Conservation (phyloP, 2,113 vertebrate genomes). For the Carassius carassius region DNA sequence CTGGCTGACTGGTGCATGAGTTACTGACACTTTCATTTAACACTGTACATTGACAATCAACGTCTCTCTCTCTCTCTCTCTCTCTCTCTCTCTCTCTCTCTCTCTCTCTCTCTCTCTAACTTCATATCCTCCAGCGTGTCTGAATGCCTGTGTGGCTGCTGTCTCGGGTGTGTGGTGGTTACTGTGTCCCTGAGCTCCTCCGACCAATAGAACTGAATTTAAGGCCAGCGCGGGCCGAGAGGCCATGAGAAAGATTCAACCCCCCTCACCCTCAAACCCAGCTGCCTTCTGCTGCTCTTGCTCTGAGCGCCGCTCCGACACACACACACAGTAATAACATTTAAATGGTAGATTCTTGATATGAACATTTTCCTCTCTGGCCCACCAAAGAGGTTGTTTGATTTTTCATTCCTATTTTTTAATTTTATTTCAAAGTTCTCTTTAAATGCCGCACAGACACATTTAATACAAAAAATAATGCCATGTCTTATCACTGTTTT, state of each 20-base stretch:
- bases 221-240: conserved; percentile 66
- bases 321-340: conserved; percentile 36
- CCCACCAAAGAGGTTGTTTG: conserved; percentile 42
- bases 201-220: conserved; percentile 67
- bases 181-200: conserved; percentile 66
- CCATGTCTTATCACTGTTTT: conserved; percentile 9
- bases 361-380: conserved; percentile 38
- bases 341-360: conserved; percentile 41
- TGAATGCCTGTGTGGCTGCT: conserved; percentile 33
- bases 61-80: not conserved
- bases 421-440: not conserved
- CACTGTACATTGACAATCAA: conserved; percentile 39
- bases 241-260: conserved; percentile 76
- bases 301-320: conserved; percentile 60
- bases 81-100: not conserved
- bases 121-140: conserved; percentile 12
- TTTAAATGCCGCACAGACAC: conserved; percentile 24
- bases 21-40: conserved; percentile 58
- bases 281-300: conserved; percentile 65
- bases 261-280: conserved; percentile 62
- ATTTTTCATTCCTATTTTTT: conserved; percentile 10
- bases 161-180: not conserved
- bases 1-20: conserved; percentile 57
- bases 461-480: conserved; percentile 1
- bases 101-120: conserved; percentile 23